Base-by-base conservation (phyloP, 1,140 invertebrate genomes). In the Atta colombica region DNA sequence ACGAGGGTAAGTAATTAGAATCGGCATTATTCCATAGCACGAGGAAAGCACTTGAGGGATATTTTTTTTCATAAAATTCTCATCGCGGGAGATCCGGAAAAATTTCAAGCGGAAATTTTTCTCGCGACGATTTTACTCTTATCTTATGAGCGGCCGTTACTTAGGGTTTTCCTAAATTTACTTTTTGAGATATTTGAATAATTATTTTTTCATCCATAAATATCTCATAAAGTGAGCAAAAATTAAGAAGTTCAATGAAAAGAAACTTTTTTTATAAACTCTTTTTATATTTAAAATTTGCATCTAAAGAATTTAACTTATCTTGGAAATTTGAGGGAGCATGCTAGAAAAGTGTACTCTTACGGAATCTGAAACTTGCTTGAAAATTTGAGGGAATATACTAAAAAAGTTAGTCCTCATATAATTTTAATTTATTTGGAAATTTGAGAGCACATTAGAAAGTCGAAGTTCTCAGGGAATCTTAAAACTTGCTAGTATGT, bases 1-100 rank as follows among this genome's bases (percentile, higher is more conserved):
- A 99, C 98, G 88, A 98, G 99, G 97, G 98, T 98, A 96, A 97
- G 96, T 87, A 65, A 58, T 58, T 35, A 49, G 5, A n/a, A 2
- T 39, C 14, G 66, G n/a, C n/a, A 51, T 63, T 8, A 21, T 21
- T 60, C 0, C 12, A 31, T 25, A 8, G 14, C n/a, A 10, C 25
- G 25, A 18, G 39, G 18, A 49, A 39, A 31, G 2, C 25, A n/a
- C 1, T 10, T 45, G 14, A 3, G 49, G 12, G 7, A 5, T 0
- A 61, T 16, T 58, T 58, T 31, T 16, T 14, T 58, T 58, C 10
- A 10, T 3, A 2, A 31, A 55, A 31, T 58, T 72, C 18, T 10
- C 4, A 66, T 71, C 16, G 28, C 25, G 39, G 5, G n/a, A 49
- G 2, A 69, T 14, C 12, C 25, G 58, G 3, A 25, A 0, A 60